Percentiles rank a stretch among this genome's conserved stretches.
phyloP scores from a whole-genome alignment of 1,140 invertebrate genomes.

The Samia ricini region DNA sequence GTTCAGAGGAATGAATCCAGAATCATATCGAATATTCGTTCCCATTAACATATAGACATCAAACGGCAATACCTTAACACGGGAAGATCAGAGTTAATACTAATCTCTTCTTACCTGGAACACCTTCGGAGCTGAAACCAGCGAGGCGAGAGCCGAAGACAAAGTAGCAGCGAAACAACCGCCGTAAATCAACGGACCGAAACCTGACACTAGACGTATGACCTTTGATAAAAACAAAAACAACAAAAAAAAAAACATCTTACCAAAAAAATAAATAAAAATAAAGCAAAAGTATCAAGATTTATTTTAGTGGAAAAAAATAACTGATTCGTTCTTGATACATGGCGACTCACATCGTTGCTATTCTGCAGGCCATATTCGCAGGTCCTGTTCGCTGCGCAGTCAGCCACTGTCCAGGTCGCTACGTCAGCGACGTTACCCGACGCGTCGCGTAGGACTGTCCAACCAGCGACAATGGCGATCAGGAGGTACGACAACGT shows the following conservation, averaged over 20 bases:
- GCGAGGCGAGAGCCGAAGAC: constrained; percentile 95
- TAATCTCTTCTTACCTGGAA: constrained; percentile 85
- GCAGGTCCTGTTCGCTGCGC: constrained; percentile 75
- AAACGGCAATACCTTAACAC: no score
- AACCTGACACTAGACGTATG: constrained; percentile 93
- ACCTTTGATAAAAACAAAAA: constrained; percentile 80
- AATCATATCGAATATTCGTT: no score
- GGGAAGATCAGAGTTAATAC: no score
- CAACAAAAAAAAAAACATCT: background rate
- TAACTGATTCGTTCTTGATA: no score
- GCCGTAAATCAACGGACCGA: constrained; percentile 95
- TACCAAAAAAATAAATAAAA: background rate
- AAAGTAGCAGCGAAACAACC: constrained; percentile 98
- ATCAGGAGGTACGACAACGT: constrained; percentile 91
- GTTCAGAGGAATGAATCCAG: no score
- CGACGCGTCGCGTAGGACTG: constrained; percentile 86
- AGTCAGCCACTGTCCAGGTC: constrained; percentile 75
- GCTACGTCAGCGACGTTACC: constrained; percentile 80
- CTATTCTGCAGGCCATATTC: constrained; percentile 90
- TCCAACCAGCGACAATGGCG: constrained; percentile 86
- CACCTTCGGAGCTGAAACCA: constrained; percentile 97
- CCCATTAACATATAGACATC: no score
- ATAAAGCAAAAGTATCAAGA: background rate
- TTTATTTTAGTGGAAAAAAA: no score
- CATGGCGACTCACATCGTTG: constrained; percentile 81